These are phyloP conservation scores for Drosophila quinaria DNA, from an alignment of 2,888 invertebrate genomes.

Conservation along the genomic window DNA sequence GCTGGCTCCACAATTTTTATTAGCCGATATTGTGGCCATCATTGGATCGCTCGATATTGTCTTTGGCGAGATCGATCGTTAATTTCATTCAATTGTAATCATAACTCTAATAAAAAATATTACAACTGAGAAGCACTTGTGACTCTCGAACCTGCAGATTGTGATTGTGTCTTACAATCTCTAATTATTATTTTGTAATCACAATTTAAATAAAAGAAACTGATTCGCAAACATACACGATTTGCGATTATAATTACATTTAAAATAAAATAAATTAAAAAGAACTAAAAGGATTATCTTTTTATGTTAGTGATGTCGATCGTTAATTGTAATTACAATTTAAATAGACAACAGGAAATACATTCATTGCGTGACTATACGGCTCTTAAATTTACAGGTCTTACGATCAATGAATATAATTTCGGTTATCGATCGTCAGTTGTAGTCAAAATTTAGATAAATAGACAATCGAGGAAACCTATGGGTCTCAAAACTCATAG, in stretches of 20 bases:
- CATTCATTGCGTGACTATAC: too few species aligned
- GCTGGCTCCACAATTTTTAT: conserved; percentile 88
- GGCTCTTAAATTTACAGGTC: too few species aligned
- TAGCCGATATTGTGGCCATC: conserved; percentile 93
- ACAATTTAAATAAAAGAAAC: background rate
- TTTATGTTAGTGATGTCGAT: too few species aligned
- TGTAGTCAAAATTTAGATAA: background rate
- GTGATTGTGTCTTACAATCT: background rate
- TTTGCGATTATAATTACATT: too few species aligned
- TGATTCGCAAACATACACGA: too few species aligned
- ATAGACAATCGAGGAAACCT: too few species aligned
- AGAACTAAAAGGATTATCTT: background rate
- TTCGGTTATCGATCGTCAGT: background rate
- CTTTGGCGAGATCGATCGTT: conserved; percentile 89
- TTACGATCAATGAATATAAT: too few species aligned
- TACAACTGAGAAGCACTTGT: background rate
- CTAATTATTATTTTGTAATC: background rate
- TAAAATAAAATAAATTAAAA: background rate
- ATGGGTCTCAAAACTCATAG: too few species aligned
- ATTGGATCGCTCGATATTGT: conserved; percentile 90
- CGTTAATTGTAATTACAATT: too few species aligned
- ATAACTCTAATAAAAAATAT: background rate
- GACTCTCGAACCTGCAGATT: conserved; percentile 6
- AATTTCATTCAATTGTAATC: conserved; percentile 21
- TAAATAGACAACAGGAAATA: too few species aligned